Percentiles rank a stretch among this genome's conserved stretches.
phyloP scores from a whole-genome alignment of 2,797 vertebrate genomes.

The Agapornis canus region DNA sequence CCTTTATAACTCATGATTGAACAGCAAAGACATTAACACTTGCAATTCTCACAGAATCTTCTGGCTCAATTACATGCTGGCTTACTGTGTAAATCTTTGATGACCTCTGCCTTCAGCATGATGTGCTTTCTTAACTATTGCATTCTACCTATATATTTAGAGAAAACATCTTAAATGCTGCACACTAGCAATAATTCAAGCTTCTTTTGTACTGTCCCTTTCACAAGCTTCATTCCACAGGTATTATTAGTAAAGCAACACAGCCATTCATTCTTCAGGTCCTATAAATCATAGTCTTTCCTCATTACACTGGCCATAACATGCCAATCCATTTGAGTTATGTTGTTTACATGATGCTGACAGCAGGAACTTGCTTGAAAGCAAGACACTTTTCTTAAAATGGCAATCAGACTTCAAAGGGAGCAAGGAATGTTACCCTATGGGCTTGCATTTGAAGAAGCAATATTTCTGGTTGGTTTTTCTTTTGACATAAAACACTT shows the following conservation, averaged over 20 bases:
- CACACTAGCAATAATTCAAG: neutral
- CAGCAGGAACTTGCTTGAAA: neutral
- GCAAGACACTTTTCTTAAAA: neutral
- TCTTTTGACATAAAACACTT: neutral
- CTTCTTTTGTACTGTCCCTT: neutral
- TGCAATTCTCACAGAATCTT: neutral
- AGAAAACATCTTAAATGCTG: neutral
- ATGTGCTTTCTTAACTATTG: neutral
- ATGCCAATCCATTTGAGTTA: neutral
- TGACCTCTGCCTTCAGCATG: neutral
- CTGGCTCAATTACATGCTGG: neutral
- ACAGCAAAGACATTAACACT: neutral
- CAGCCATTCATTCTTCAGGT: neutral
- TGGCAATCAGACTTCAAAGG: neutral
- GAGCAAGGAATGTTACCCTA: neutral
- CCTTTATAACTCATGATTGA: neutral
- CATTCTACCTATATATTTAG: neutral
- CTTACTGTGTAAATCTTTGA: neutral
- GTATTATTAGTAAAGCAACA: neutral
- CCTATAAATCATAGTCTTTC: neutral
- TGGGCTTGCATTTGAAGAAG: neutral
- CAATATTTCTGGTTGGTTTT: neutral
- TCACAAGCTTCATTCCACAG: neutral
- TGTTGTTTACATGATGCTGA: neutral
- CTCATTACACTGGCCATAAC: neutral